A percentile compares a stretch with the other conserved stretches of the same genome.
These are phyloP conservation scores for Daubentonia madagascariensis DNA, from an alignment of 2,113 vertebrate genomes.

Conservation along the genomic window DNA sequence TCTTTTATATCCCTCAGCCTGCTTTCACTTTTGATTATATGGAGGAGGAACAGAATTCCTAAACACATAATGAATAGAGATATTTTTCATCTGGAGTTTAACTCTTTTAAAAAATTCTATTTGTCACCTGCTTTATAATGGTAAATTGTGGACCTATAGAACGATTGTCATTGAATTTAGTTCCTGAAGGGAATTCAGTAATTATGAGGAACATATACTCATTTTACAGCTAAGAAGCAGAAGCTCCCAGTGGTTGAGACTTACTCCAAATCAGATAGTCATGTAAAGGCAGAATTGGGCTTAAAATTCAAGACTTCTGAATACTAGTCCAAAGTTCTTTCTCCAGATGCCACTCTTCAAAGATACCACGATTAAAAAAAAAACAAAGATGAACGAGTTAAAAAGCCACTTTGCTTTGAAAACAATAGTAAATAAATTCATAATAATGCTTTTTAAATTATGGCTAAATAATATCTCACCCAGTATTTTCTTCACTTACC, in stretches of 20 bases:
- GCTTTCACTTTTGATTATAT: conserved; percentile 39
- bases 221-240: neutral
- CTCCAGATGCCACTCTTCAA: neutral
- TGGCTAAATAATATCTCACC: neutral
- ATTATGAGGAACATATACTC: neutral
- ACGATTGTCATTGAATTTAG: neutral
- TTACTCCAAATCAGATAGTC: neutral
- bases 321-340: neutral
- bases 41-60: conserved; percentile 38
- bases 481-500: neutral
- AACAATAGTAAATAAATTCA: neutral
- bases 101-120: neutral
- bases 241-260: neutral
- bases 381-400: neutral
- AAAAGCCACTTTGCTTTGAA: neutral
- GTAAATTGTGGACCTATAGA: neutral
- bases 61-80: neutral
- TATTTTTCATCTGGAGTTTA: neutral
- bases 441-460: neutral
- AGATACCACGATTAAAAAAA: neutral
- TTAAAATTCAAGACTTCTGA: conserved; percentile 23
- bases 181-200: neutral
- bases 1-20: neutral
- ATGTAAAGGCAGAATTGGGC: neutral
- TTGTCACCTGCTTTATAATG: neutral